Conservation (phyloP, 92 coral and sea anemone species). For the Ricordea florida region DNA sequence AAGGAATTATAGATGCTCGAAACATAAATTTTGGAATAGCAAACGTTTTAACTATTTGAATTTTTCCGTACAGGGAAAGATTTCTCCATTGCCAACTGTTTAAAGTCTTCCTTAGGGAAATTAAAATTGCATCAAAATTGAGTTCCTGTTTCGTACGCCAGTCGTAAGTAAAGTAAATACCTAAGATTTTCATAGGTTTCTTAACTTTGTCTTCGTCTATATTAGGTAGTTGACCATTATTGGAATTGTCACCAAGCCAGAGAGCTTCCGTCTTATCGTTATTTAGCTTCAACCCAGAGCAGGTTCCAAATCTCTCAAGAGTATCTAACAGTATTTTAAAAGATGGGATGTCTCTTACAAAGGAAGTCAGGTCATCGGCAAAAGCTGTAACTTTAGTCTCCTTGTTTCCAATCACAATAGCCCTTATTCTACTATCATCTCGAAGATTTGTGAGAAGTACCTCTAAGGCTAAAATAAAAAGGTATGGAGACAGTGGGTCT, state of each 20-base stretch:
- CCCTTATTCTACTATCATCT: no score
- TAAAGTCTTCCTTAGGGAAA: no score
- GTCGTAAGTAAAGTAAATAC: conserved; percentile 17
- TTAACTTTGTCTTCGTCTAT: neutral
- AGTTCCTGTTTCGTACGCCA: neutral
- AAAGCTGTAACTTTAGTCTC: no score
- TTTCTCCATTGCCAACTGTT: conserved; percentile 29
- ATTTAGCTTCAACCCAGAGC: neutral
- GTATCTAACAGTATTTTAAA: no score
- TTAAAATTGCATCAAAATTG: neutral
- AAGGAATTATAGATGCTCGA: neutral
- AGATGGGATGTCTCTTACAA: no score
- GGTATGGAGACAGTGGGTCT: no score
- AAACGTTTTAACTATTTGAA: conserved; percentile 13
- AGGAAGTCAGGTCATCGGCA: no score
- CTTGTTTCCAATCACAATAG: no score
- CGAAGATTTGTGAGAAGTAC: no score
- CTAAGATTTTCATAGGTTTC: conserved; percentile 19
- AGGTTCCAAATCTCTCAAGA: neutral
- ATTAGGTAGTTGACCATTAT: neutral
- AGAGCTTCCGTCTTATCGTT: conserved; percentile 1
- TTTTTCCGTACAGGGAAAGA: neutral
- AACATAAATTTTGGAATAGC: neutral
- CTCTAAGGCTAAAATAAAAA: no score
- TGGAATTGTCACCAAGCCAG: neutral